Conservation (phyloP, 2,888 invertebrate species). For the Icerya purchasi region DNA sequence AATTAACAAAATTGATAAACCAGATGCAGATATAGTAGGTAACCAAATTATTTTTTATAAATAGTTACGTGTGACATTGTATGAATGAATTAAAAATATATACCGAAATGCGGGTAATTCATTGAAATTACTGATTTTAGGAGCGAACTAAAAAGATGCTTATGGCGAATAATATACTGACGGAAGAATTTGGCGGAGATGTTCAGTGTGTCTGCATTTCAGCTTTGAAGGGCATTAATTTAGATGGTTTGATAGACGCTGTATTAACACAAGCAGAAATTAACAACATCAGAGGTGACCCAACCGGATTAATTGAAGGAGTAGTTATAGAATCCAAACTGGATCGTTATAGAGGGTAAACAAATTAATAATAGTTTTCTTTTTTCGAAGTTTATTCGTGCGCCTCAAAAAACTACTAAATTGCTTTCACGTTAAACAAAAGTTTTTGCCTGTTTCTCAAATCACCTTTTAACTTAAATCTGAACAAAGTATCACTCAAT, state of each 20-base stretch:
- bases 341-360: slow-evolving; percentile 41
- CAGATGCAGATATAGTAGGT: slow-evolving; percentile 68
- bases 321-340: slow-evolving; percentile 68
- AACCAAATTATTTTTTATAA: slow-evolving; percentile 17
- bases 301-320: slow-evolving; percentile 65
- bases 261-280: slow-evolving; percentile 65
- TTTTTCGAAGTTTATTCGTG: not conserved
- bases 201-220: slow-evolving; percentile 79
- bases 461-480: too few species aligned
- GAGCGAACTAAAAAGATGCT: slow-evolving; percentile 52
- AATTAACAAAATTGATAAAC: slow-evolving; percentile 93
- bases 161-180: slow-evolving; percentile 50
- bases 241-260: slow-evolving; percentile 59
- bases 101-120: too few species aligned
- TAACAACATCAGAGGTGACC: slow-evolving; percentile 67
- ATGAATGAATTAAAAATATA: slow-evolving; percentile 4
- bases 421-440: not conserved
- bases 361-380: not conserved
- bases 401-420: not conserved
- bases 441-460: not conserved
- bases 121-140: too few species aligned
- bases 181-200: slow-evolving; percentile 80
- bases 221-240: slow-evolving; percentile 60
- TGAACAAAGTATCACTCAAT: too few species aligned
- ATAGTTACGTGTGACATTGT: not conserved